phyloP scores from a whole-genome alignment of 2,888 invertebrate genomes.

The Leptodirus hochenwartii region DNA sequence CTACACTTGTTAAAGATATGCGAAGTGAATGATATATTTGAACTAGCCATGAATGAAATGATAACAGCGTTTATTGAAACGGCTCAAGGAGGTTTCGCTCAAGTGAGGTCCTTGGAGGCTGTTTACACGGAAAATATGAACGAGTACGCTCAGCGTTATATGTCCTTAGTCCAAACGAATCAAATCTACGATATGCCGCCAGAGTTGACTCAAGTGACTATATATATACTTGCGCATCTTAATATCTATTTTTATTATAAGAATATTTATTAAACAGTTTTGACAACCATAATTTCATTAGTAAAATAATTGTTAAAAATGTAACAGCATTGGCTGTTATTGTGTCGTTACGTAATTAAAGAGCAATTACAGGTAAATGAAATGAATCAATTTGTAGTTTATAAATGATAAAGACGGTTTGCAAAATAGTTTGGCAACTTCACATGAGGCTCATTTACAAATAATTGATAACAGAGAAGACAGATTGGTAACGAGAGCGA shows the following conservation, averaged over 20 bases:
- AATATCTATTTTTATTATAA: too few relatives aligned
- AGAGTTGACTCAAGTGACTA: too few relatives aligned
- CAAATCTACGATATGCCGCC: too few relatives aligned
- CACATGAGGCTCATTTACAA: slow-evolving; percentile 56
- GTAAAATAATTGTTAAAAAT: too few relatives aligned
- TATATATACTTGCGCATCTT: too few relatives aligned
- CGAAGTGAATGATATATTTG: slow-evolving; percentile 39
- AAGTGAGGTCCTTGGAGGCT: slow-evolving; percentile 33
- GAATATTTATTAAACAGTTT: too few relatives aligned
- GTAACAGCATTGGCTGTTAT: too few relatives aligned
- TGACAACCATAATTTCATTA: too few relatives aligned
- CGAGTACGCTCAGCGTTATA: slow-evolving; percentile 24
- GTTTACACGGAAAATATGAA: slow-evolving; percentile 21
- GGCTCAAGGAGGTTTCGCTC: slow-evolving; percentile 31
- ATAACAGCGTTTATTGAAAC: slow-evolving; percentile 44
- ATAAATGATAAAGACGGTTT: slow-evolving; percentile 48
- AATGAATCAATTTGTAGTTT: slow-evolving; percentile 23
- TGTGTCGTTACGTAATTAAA: too few relatives aligned
- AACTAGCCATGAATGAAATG: slow-evolving; percentile 55
- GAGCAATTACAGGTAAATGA: too few relatives aligned
- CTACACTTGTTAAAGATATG: too few relatives aligned
- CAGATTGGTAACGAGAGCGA: slow-evolving; percentile 44
- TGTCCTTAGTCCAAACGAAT: too few relatives aligned
- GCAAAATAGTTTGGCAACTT: slow-evolving; percentile 37
- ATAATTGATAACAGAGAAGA: slow-evolving; percentile 67